Base-by-base conservation (phyloP, 1,140 invertebrate genomes). In the Carcinoscorpius rotundicauda region DNA sequence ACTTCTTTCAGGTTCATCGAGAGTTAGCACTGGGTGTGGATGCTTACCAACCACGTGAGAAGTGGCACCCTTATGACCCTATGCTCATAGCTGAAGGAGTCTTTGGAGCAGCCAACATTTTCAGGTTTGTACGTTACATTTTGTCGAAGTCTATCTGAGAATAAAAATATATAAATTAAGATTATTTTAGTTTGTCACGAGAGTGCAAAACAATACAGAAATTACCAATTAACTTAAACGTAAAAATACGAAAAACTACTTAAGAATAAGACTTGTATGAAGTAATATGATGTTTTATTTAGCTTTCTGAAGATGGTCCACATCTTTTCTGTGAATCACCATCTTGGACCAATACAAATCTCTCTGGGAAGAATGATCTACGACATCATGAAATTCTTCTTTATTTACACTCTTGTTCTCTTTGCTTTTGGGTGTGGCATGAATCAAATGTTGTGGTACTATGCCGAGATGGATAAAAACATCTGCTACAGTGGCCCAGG, bases 381-480 rank as follows among this genome's bases (percentile, higher is more conserved):
- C 74, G 91, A 95, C 73, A 93, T 94, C 70, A 85, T 93, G 66
- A 93, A 93, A 75, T 95, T 94, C 78, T 92, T 94, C 81, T 91
- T 93, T 75, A 90, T 95, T 72, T 93, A 93, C 72, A 88, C 88
- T 70, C 78, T 93, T 68, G 91, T 95, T 48, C 76, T 93, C 48
- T 91, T 93, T 73, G 89, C 91, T 52, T 93, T 93, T 77, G 90
- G 88, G 59, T 93, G 89, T 75, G 91, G 90, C 69, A 80, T 97
- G 69, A 97, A 96, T 78, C 92, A 97, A 74, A 76, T 97, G 57
- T 82, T 95, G 72, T 96, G 92, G 93, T 97, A 95, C 75, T 97
- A 96, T 74, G 89, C 92, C n/a, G 87, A 92, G 70, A 78, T 92
- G 70, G 88, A 93, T 73, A 87, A 87, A 73, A 81, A 82, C 58